These are phyloP conservation scores for Malurus leucopterus DNA, from an alignment of 2,797 vertebrate species.

Conservation along the genomic window DNA sequence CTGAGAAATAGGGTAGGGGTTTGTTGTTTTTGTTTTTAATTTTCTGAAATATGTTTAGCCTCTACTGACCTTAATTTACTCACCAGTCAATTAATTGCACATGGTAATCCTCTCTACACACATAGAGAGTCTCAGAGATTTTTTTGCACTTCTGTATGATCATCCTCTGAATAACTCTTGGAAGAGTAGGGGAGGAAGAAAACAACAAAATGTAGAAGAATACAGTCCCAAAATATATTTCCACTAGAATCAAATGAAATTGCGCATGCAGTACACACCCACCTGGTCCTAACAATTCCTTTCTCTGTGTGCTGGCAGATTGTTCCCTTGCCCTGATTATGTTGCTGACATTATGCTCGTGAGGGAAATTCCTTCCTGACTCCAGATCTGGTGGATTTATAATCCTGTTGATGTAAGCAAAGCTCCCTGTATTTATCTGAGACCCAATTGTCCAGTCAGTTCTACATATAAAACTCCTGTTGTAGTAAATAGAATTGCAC, in stretches of 20 bases:
- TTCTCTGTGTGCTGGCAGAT: neutral
- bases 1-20: neutral
- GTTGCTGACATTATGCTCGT: conserved; percentile 4
- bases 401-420: conserved; percentile 33
- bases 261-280: neutral
- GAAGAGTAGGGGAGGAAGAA: neutral
- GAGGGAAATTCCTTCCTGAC: conserved; percentile 21
- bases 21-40: neutral
- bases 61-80: conserved; percentile 6
- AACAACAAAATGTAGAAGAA: neutral
- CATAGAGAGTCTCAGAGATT: neutral
- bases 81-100: neutral
- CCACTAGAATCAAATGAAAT: neutral
- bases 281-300: neutral
- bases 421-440: neutral
- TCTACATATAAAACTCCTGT: neutral
- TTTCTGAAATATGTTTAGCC: neutral
- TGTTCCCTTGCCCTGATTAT: neutral
- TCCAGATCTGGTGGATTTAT: conserved; percentile 22
- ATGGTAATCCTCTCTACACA: neutral
- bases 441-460: neutral
- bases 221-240: neutral
- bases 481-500: neutral
- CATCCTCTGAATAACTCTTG: neutral
- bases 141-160: neutral